These are phyloP conservation scores for Triplophysa dalaica DNA, from an alignment of 2,113 vertebrate genomes.

Conservation along the genomic window DNA sequence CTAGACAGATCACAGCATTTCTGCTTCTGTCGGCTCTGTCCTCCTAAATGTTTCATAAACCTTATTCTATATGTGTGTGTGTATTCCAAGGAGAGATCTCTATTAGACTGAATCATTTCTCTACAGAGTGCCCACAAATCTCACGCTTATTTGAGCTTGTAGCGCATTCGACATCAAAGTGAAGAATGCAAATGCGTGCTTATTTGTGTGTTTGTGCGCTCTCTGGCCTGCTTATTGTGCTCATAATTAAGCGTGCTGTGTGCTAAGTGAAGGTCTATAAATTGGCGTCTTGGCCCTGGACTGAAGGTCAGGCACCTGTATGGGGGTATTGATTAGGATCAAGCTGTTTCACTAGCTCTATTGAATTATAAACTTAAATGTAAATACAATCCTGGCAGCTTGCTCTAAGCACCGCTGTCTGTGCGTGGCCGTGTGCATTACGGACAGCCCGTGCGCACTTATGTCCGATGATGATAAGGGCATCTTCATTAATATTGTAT, in stretches of 20 bases:
- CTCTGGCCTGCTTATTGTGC: slow-evolving; percentile 34
- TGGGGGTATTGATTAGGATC: slow-evolving; percentile 42
- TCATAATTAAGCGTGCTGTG: slow-evolving; percentile 66
- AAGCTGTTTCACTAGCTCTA: slow-evolving; percentile 49
- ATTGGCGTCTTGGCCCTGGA: slow-evolving; percentile 58
- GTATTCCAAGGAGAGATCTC: slow-evolving; percentile 53
- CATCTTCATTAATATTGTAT: slow-evolving; percentile 13
- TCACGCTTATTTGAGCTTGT: slow-evolving; percentile 43
- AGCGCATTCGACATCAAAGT: slow-evolving; percentile 42
- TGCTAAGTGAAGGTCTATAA: slow-evolving; percentile 70
- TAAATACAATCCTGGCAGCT: slow-evolving; percentile 62
- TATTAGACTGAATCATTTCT: slow-evolving; percentile 46
- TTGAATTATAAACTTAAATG: slow-evolving; percentile 61
- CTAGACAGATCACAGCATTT: slow-evolving; percentile 31
- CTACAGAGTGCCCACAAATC: slow-evolving; percentile 33
- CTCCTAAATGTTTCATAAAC: slow-evolving; percentile 36
- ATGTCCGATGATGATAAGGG: background rate
- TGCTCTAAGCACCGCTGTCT: background rate
- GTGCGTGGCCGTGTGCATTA: background rate
- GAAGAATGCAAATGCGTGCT: background rate
- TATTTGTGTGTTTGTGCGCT: slow-evolving; percentile 24
- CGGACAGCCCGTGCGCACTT: background rate
- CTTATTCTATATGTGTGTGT: slow-evolving; percentile 19
- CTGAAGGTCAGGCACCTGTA: slow-evolving; percentile 68
- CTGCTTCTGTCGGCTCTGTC: slow-evolving; percentile 5